These are phyloP conservation scores for Chloropsis hardwickii DNA, from an alignment of 2,113 vertebrate species.

Conservation along the genomic window DNA sequence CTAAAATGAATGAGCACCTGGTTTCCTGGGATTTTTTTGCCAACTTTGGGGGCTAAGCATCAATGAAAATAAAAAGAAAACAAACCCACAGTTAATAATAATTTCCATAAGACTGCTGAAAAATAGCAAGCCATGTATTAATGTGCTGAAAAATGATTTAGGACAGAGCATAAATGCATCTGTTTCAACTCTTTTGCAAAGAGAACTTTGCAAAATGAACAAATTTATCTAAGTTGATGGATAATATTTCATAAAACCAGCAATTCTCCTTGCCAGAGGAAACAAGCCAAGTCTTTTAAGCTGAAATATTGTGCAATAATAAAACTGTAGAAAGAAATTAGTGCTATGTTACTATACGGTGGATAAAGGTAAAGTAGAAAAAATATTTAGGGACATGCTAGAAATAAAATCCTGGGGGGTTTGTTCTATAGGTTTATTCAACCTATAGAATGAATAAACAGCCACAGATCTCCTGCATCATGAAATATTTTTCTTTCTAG, in stretches of 20 bases:
- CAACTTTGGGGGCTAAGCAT: not conserved
- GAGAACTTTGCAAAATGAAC: slow-evolving; percentile 39
- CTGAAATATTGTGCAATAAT: slow-evolving; percentile 39
- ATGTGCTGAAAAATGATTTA: not conserved
- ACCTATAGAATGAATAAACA: not conserved
- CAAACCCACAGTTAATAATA: not conserved
- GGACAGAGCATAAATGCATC: slow-evolving; percentile 20
- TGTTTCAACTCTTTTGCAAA: slow-evolving; percentile 22
- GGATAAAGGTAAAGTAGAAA: not conserved
- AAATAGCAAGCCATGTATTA: slow-evolving; percentile 2
- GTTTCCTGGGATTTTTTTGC: slow-evolving; percentile 19
- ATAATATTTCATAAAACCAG: slow-evolving; percentile 60
- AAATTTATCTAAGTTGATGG: slow-evolving; percentile 43
- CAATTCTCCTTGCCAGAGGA: slow-evolving; percentile 27
- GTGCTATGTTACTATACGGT: not conserved
- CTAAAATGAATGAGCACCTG: not conserved
- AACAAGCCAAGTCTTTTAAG: slow-evolving; percentile 35
- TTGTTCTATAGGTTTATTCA: too few relatives aligned
- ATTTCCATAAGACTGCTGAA: not conserved
- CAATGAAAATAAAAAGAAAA: slow-evolving; percentile 5
- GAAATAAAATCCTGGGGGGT: not conserved
- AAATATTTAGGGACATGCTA: not conserved
- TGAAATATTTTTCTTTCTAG: not conserved
- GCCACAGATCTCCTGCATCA: not conserved
- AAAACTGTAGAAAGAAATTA: slow-evolving; percentile 38